These are phyloP conservation scores for Chamaetylas fuelleborni DNA, from an alignment of 2,113 vertebrate genomes.

Conservation along the genomic window DNA sequence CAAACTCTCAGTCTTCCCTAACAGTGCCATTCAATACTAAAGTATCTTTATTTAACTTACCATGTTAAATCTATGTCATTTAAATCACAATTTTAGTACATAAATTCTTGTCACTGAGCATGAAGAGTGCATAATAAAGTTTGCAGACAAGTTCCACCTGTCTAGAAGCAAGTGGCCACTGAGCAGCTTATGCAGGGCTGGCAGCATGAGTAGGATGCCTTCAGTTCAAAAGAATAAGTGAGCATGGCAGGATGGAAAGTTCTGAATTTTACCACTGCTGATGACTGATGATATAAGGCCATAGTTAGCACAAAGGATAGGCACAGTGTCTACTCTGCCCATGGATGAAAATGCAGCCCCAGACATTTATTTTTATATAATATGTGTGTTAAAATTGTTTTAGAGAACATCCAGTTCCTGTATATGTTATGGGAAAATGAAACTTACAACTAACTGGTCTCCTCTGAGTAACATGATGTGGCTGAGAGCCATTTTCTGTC, in stretches of 20 bases:
- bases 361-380: background rate
- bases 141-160: background rate
- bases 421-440: slow-evolving; percentile 72
- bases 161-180: background rate
- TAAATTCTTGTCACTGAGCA: background rate
- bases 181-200: background rate
- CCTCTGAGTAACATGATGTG: slow-evolving; percentile 64
- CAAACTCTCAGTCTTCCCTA: background rate
- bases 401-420: slow-evolving; percentile 71
- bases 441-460: slow-evolving; percentile 66
- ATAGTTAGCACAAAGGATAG: background rate
- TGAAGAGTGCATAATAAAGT: background rate
- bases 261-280: background rate
- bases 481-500: slow-evolving; percentile 57
- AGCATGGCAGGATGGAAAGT: background rate
- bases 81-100: background rate
- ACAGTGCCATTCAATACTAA: background rate
- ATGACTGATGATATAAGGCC: background rate
- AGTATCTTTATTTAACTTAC: background rate
- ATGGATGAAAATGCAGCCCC: background rate
- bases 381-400: slow-evolving; percentile 60
- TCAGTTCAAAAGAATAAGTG: background rate
- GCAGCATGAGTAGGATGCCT: background rate
- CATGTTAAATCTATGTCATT: background rate
- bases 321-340: background rate